These are phyloP conservation scores for Odontamblyopus rebecca DNA, from an alignment of 2,797 vertebrate species.

Conservation along the genomic window DNA sequence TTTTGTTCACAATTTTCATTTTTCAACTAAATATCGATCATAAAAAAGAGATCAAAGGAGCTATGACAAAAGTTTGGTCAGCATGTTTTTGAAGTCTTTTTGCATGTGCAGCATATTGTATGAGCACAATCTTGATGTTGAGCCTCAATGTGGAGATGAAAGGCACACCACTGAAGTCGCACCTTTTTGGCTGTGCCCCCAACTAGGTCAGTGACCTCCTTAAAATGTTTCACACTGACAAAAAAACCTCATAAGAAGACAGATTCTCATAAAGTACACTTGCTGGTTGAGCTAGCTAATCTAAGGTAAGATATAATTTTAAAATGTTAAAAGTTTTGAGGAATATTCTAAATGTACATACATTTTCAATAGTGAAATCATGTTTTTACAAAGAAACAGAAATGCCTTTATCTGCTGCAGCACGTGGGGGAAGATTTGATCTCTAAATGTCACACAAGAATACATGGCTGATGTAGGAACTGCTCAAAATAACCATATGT, in stretches of 20 bases:
- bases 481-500: not conserved
- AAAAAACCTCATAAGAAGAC: conserved; percentile 18
- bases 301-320: not conserved
- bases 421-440: not conserved
- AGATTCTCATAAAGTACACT: conserved; percentile 11
- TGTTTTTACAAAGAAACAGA: not conserved
- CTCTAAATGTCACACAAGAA: conserved; percentile 1
- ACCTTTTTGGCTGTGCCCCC: conserved; percentile 45
- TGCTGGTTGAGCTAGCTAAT: not conserved
- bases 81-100: conserved; percentile 20
- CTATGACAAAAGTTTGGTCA: not conserved
- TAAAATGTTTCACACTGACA: conserved; percentile 35
- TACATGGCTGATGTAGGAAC: conserved; percentile 17
- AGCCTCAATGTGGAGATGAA: conserved; percentile 49
- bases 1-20: not conserved
- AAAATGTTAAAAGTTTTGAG: not conserved
- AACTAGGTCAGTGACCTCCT: conserved; percentile 75
- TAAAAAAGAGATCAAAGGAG: not conserved
- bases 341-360: not conserved
- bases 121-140: conserved; percentile 5
- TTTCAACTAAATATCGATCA: not conserved
- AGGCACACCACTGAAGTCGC: conserved; percentile 54
- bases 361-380: not conserved
- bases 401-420: not conserved
- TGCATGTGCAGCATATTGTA: conserved; percentile 32